Percentiles rank a stretch among this genome's conserved stretches.
These are phyloP conservation scores for Harpagoxenus sublaevis DNA, from an alignment of 2,888 invertebrate genomes.

Conservation along the genomic window DNA sequence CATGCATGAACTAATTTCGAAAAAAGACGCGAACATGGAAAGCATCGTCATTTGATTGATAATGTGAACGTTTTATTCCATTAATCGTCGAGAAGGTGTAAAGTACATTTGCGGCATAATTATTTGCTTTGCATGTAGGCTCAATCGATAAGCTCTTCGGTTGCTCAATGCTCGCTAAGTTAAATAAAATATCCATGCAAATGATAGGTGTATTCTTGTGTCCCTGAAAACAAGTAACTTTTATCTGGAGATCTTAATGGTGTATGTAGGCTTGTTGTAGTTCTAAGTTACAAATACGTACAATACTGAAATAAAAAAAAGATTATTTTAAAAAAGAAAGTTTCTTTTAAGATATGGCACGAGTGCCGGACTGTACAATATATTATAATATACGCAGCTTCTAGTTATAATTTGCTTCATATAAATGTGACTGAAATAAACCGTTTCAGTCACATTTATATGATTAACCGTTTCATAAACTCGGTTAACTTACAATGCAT, in stretches of 20 bases:
- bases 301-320: not conserved
- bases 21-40: not conserved
- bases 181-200: not conserved
- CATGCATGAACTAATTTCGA: not conserved
- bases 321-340: not conserved
- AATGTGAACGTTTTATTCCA: not conserved
- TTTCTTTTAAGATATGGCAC: not conserved
- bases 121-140: not conserved
- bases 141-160: not conserved
- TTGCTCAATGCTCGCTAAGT: not conserved
- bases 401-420: not conserved
- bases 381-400: not conserved
- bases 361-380: too few relatives aligned
- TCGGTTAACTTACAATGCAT: too few relatives aligned
- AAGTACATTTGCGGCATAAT: not conserved
- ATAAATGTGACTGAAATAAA: not conserved
- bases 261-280: too few relatives aligned
- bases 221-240: not conserved
- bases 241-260: not conserved
- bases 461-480: not conserved
- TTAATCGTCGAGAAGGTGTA: not conserved
- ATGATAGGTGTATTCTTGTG: not conserved
- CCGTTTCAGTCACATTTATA: too few relatives aligned
- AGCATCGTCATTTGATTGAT: not conserved
- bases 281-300: not conserved